phyloP scores from a whole-genome alignment of 2,888 invertebrate genomes.

The Proisotoma minuta region DNA sequence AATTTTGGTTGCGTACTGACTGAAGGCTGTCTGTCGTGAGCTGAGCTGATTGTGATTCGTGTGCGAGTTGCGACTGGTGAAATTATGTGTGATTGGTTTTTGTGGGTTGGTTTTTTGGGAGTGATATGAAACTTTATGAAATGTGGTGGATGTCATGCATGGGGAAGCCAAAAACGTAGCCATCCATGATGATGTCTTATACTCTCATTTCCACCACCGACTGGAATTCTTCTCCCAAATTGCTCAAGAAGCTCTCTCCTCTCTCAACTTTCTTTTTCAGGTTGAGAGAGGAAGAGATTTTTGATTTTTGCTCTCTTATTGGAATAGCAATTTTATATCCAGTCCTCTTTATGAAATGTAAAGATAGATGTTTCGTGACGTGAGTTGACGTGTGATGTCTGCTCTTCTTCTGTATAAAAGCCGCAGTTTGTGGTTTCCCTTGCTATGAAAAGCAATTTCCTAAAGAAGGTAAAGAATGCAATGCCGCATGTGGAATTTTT shows the following conservation, averaged over 20 bases:
- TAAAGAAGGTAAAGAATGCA: slow-evolving; percentile 6
- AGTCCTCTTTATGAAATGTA: not conserved
- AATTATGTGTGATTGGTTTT: not conserved
- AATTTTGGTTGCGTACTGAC: too few species aligned
- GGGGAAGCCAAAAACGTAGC: not conserved
- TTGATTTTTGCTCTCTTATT: slow-evolving; percentile 3
- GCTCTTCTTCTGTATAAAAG: too few species aligned
- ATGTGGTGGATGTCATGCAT: slow-evolving; percentile 4
- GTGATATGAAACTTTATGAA: not conserved
- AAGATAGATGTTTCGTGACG: slow-evolving; percentile 1
- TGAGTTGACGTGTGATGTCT: not conserved
- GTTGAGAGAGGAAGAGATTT: not conserved
- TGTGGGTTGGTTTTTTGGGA: not conserved
- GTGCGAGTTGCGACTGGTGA: too few species aligned
- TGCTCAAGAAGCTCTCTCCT: not conserved
- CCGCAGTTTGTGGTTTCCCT: not conserved
- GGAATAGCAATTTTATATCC: slow-evolving; percentile 5
- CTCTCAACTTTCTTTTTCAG: not conserved
- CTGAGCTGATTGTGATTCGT: too few species aligned
- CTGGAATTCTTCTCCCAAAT: not conserved
- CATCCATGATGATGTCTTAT: slow-evolving; percentile 1
- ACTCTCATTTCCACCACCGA: not conserved
- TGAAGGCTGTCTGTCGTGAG: too few species aligned
- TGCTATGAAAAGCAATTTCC: slow-evolving; percentile 1
- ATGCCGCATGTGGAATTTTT: not conserved